These are phyloP conservation scores for Cliona cf. orientalis DNA, from an alignment of 37 sponge, comb jelly and placozoan genomes.

Conservation along the genomic window DNA sequence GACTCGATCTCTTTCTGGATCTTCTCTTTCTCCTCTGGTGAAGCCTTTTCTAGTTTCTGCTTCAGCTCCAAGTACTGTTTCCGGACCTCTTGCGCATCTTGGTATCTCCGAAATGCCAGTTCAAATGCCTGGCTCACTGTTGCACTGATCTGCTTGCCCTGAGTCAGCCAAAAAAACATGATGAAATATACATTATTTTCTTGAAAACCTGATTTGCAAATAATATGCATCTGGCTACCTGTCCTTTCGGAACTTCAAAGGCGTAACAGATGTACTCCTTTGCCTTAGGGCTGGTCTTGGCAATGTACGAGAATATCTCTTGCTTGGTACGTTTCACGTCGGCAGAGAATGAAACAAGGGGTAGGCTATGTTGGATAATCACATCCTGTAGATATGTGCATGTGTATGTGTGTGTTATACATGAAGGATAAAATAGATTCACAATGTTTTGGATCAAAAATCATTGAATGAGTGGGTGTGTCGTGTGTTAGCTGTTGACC, in stretches of 20 bases:
- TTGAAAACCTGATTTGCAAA: too few species aligned
- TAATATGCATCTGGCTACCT: too few species aligned
- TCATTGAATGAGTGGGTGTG: too few species aligned
- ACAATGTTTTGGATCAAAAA: too few species aligned
- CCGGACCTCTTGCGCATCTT: conserved; percentile 32
- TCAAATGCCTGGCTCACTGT: conserved; percentile 80
- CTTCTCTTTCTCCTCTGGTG: conserved; percentile 10
- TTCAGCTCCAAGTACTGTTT: conserved; percentile 24
- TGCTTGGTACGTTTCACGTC: conserved; percentile 18
- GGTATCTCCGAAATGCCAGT: conserved; percentile 51
- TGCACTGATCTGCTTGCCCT: conserved; percentile 58
- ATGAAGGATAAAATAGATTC: too few species aligned
- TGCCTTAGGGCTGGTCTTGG: background rate
- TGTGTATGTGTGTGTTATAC: too few species aligned
- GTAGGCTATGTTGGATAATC: conserved; percentile 38
- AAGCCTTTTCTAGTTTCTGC: background rate
- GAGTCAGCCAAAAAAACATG: background rate
- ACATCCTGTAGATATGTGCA: too few species aligned
- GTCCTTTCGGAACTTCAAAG: background rate
- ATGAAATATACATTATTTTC: too few species aligned
- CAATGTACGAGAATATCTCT: conserved; percentile 58
- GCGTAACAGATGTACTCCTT: conserved; percentile 38
- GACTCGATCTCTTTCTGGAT: conserved; percentile 9
- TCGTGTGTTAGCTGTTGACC: too few species aligned
- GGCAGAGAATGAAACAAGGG: conserved; percentile 51